Evolutionary conservation across 92 coral and sea anemone genomes (phyloP), one percentile per base, ranked within the genome.

Genomic region (Phenganax marumi): DNA sequence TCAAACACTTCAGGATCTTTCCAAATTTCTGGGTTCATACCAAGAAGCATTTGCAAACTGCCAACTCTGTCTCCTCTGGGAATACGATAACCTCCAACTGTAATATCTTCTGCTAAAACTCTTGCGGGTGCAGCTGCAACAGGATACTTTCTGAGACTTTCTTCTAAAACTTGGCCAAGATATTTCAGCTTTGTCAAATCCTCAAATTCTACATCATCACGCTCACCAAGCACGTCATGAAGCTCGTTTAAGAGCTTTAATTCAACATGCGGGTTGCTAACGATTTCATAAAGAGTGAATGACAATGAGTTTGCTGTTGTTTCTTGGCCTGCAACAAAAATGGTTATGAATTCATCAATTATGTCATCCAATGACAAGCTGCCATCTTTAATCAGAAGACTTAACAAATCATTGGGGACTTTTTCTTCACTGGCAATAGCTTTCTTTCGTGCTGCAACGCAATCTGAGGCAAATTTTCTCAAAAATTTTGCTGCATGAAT

Each of bases 291-390:
- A 43, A 91, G 48, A 25, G 94, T 86, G 75, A 89, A 91, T 8
- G 62, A 56, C 80, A 91, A 79, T 16, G 81, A 91, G 60, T 86
- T 89, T 39, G 94, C 87, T 10, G 94, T 91, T 2, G 94, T 91
- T 70, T 91, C 94, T 72, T 91, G 94, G 10, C 94, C 94, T 71
- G 94, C 94, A 46, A 91, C 8, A 66, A 91, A 91, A 50, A 91
- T 69, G 8, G 91, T 86, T 22, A 86, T 21, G 68, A 91, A 91
- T 23, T 91, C 84, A 76, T 91, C 94, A 26, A 91, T 81, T 80
- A 91, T 70, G 13, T 91, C 91, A 6, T 91, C 91, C 83, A 91
- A 79, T 8, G 86, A 65, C 14, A 91, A 43, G 23, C 86, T 58
- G 50, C 89, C 79, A 12, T 81, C 69, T 17, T 66, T 66, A 25